A percentile compares a stretch with the other conserved stretches of the same genome.
Evolutionary conservation across 2,113 vertebrate species (phyloP).

Genomic region (Bubalus kerabau): DNA sequence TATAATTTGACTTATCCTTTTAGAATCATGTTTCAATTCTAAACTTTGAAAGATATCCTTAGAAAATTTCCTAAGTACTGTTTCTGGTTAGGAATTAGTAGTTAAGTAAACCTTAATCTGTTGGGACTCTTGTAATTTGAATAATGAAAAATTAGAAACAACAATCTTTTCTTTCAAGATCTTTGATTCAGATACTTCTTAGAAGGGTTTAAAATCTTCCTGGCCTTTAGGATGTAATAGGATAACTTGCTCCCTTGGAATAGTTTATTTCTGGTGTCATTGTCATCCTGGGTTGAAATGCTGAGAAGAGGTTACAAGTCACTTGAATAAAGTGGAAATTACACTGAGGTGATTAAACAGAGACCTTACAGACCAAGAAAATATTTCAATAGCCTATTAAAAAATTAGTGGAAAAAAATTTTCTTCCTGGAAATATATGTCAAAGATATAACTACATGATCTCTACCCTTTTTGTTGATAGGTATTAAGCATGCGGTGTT

Average conservation of each 20-base stretch:
- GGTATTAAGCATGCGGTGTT: background rate
- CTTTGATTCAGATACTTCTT: background rate
- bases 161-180: background rate
- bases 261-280: background rate
- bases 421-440: background rate
- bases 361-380: slow-evolving; percentile 7
- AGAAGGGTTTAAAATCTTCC: background rate
- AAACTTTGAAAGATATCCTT: background rate
- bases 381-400: background rate
- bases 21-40: slow-evolving; percentile 10
- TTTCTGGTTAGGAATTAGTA: slow-evolving; percentile 7
- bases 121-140: slow-evolving; percentile 38
- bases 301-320: background rate
- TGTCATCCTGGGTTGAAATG: background rate
- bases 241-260: background rate
- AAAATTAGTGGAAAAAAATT: background rate
- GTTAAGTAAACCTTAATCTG: slow-evolving; percentile 6
- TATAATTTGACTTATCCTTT: background rate
- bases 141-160: background rate
- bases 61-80: background rate
- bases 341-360: background rate
- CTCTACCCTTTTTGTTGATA: background rate
- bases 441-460: background rate
- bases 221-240: background rate
- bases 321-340: slow-evolving; percentile 19